Base-by-base conservation (phyloP, 2,113 vertebrate species). In the Gallinago undulata region DNA sequence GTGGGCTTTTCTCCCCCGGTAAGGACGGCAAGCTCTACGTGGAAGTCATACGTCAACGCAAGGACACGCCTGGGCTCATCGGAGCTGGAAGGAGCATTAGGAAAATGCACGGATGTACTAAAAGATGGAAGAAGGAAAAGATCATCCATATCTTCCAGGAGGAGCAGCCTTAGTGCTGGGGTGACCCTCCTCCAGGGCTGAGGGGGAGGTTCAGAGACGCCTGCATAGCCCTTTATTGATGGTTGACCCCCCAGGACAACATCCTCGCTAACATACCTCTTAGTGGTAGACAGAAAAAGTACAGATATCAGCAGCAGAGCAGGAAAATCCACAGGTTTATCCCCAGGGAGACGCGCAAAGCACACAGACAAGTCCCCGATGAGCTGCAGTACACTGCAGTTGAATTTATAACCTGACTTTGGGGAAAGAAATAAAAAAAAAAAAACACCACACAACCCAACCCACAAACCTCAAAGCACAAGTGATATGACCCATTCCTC, bases 51-150 rank as follows among this genome's bases (percentile, higher is more conserved):
- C 4, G 24, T 11, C 50, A 13, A 3, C 1, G 5, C 3, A 23
- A 6, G 6, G 31, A 33, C 11, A 28, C 50, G 28, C 6, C 13
- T 27, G 55, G 19, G 55, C 31, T 37, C 76, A 21, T 2, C 10
- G 9, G 53, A 10, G 27, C 25, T 81, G 19, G 25, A 43, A 35
- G 14, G 14, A 67, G 4, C 14, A 23, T 9, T 10, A 18, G 25
- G 30, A 30, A 90, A 25, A 70, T 1, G 1, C 9, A 31, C 0
- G 4, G 3, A 6, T 12, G 2, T 6, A 23, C 8, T 5, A 10
- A 35, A 69, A 70, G 10, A 8, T 13, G 10, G 59, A 9, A 72
- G 18, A 64, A 23, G 14, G 64, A 12, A 56, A 31, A 41, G 17
- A 43, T 5, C 31, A 50, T 5, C 30, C 41, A 15, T 1, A 23